These are phyloP conservation scores for Cnemophilus loriae DNA, from an alignment of 2,113 vertebrate genomes.

Conservation along the genomic window DNA sequence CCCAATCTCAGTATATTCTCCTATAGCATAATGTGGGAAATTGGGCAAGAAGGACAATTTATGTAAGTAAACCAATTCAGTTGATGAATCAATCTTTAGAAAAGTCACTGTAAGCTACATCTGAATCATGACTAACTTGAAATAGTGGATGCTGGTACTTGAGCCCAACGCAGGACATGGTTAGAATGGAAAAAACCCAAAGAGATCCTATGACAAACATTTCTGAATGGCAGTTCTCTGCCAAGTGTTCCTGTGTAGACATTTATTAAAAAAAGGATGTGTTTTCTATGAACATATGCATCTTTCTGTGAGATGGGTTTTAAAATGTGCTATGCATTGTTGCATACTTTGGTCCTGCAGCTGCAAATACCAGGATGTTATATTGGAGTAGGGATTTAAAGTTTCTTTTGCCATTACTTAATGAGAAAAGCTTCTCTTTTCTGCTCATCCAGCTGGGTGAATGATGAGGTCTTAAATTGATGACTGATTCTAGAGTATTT, in stretches of 20 bases:
- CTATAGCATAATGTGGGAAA: neutral
- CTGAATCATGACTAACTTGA: neutral
- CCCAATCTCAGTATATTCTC: neutral
- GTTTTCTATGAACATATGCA: neutral
- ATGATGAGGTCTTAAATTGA: neutral
- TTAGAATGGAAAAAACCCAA: slow-evolving; percentile 8
- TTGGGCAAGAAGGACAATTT: neutral
- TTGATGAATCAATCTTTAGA: neutral
- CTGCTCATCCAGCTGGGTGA: neutral
- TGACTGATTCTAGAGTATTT: slow-evolving; percentile 17
- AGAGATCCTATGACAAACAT: neutral
- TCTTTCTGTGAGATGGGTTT: neutral
- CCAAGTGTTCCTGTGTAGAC: neutral
- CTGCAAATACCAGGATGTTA: neutral
- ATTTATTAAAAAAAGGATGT: neutral
- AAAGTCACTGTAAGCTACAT: neutral
- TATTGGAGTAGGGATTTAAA: neutral
- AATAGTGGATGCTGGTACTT: neutral
- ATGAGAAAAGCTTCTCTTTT: neutral
- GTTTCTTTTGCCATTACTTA: neutral
- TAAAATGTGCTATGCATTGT: neutral
- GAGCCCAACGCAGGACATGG: neutral
- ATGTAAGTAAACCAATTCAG: neutral
- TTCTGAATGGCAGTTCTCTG: slow-evolving; percentile 7
- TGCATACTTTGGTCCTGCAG: neutral